A percentile compares a stretch with the other conserved stretches of the same genome.
These are phyloP conservation scores for Smithornis capensis DNA, from an alignment of 2,113 vertebrate genomes.

Conservation along the genomic window DNA sequence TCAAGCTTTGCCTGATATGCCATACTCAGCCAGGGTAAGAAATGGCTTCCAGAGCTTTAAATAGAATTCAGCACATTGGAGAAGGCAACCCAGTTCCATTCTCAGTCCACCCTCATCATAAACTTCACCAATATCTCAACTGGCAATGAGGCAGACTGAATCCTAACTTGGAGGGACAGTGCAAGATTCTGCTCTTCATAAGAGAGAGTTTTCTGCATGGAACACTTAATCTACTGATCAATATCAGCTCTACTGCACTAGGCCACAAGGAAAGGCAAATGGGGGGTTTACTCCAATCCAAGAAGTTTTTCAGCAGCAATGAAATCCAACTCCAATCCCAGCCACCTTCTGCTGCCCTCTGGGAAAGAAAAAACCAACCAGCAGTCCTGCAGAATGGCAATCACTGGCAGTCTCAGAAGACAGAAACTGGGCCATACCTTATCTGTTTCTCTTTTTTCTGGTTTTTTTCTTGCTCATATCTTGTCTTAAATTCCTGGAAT, in stretches of 20 bases:
- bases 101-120: rapidly evolving
- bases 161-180: background rate
- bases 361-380: background rate
- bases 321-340: background rate
- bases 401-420: background rate
- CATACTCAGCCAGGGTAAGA: background rate
- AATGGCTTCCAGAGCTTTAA: background rate
- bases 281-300: background rate
- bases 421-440: constrained; percentile 73
- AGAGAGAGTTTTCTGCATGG: background rate
- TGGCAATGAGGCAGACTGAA: background rate
- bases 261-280: background rate
- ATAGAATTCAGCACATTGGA: rapidly evolving
- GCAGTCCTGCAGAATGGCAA: background rate
- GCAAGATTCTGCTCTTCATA: background rate
- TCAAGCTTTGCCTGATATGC: background rate
- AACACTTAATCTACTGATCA: background rate
- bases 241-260: background rate
- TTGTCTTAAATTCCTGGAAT: constrained; percentile 93
- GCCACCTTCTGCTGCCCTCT: background rate
- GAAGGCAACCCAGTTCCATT: background rate
- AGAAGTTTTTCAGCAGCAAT: background rate
- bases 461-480: constrained; percentile 93
- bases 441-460: constrained; percentile 85
- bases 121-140: background rate